phyloP scores from a whole-genome alignment of 1,140 invertebrate genomes.

The fruit fly (Drosophila melanogaster) region DNA sequence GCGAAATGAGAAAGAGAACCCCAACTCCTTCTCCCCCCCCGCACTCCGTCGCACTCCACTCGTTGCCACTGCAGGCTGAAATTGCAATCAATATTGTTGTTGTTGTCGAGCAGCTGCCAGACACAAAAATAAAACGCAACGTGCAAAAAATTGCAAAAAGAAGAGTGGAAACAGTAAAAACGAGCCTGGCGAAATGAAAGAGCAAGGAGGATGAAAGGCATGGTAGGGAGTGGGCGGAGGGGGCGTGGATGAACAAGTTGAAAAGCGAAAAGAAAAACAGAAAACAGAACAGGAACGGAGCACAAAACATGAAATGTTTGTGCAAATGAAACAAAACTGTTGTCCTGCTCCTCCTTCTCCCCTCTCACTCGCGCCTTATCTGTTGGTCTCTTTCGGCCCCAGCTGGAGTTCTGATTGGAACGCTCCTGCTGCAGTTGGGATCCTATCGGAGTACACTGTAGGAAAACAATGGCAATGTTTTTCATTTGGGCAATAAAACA shows the following conservation, averaged over 20 bases:
- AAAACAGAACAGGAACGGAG: constrained; percentile 41
- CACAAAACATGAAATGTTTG: constrained; percentile 60
- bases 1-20: constrained; percentile 45
- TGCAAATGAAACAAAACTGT: constrained; percentile 60
- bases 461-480: constrained; percentile 5
- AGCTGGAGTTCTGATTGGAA: constrained; percentile 42
- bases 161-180: constrained; percentile 75
- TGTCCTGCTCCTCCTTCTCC: constrained; percentile 10
- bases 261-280: constrained; percentile 51
- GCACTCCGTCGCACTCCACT: not conserved
- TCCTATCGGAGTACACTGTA: constrained; percentile 13
- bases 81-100: constrained; percentile 80
- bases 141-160: constrained; percentile 34
- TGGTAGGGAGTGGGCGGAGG: constrained; percentile 24
- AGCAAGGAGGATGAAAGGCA: constrained; percentile 15
- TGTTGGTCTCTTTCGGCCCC: constrained; percentile 4
- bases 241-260: constrained; percentile 49
- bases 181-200: constrained; percentile 74
- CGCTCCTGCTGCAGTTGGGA: constrained; percentile 6
- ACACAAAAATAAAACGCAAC: constrained; percentile 73
- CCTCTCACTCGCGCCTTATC: not conserved
- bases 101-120: constrained; percentile 75
- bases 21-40: constrained; percentile 8
- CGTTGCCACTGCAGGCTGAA: constrained; percentile 59
- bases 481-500: not conserved